These are phyloP conservation scores for Phalanger gymnotis DNA, from an alignment of 2,797 vertebrate species.

Conservation along the genomic window DNA sequence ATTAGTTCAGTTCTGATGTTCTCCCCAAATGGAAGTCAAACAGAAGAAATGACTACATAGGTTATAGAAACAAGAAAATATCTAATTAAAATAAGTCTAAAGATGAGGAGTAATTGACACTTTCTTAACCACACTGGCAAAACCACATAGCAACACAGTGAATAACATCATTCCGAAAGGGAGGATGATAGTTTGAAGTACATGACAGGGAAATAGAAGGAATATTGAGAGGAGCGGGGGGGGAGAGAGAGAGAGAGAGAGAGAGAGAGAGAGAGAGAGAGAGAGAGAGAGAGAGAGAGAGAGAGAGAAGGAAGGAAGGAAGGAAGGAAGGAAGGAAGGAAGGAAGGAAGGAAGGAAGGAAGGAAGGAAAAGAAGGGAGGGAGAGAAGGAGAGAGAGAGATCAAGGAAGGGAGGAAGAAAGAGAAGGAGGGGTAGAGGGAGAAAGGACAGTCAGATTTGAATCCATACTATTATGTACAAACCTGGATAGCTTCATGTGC, in stretches of 20 bases:
- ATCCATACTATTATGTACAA: neutral
- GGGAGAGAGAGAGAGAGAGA: too few species aligned
- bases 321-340: neutral
- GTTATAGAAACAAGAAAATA: neutral
- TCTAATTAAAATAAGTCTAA: neutral
- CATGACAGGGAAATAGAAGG: too few species aligned
- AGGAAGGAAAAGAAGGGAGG: neutral
- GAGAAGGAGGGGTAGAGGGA: neutral
- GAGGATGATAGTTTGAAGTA: neutral
- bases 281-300: too few species aligned
- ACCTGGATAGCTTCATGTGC: neutral
- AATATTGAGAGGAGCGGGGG: too few species aligned
- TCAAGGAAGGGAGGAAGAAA: neutral
- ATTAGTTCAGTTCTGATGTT: neutral
- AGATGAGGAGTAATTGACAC: neutral
- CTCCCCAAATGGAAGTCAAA: neutral
- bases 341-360: neutral
- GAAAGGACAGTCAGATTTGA: neutral
- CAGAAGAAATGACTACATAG: neutral
- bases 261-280: rapidly evolving
- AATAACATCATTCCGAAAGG: neutral
- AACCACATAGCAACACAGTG: neutral
- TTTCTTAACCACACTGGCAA: neutral
- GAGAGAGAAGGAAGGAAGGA: too few species aligned
- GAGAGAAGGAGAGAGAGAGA: neutral